Conservation (phyloP, 2,888 invertebrate species). For the Ceramica pisi region DNA sequence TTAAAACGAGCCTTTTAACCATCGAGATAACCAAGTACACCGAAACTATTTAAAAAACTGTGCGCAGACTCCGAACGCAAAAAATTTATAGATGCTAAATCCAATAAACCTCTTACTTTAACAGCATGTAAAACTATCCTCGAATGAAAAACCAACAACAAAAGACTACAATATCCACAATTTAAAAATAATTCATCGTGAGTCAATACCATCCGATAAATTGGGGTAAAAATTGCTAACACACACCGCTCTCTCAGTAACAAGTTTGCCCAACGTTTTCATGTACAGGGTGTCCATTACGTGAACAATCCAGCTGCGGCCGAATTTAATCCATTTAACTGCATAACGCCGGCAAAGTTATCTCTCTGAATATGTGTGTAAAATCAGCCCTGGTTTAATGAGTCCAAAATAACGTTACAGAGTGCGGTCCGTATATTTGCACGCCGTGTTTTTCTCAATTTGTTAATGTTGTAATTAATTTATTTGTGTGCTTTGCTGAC, state of each 20-base stretch:
- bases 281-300: conserved; percentile 82
- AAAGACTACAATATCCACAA: conserved; percentile 31
- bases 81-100: not conserved
- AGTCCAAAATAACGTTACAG: conserved; percentile 80
- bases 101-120: conserved; percentile 7
- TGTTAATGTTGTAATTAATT: conserved; percentile 70
- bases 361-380: conserved; percentile 80
- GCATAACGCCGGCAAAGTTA: conserved; percentile 82
- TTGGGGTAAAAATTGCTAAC: conserved; percentile 63
- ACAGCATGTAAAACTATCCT: not conserved
- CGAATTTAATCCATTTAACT: conserved; percentile 87
- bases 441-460: conserved; percentile 69
- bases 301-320: conserved; percentile 84
- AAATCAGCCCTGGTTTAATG: conserved; percentile 83
- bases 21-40: no score
- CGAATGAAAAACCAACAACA: not conserved
- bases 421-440: conserved; percentile 72
- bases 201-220: conserved; percentile 59
- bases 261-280: conserved; percentile 74
- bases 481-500: conserved; percentile 54
- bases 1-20: not conserved
- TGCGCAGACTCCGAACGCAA: no score
- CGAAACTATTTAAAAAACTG: not conserved
- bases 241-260: conserved; percentile 66
- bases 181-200: conserved; percentile 49